phyloP scores from a whole-genome alignment of 2,113 vertebrate species.

The Neolamprologus devosi region DNA sequence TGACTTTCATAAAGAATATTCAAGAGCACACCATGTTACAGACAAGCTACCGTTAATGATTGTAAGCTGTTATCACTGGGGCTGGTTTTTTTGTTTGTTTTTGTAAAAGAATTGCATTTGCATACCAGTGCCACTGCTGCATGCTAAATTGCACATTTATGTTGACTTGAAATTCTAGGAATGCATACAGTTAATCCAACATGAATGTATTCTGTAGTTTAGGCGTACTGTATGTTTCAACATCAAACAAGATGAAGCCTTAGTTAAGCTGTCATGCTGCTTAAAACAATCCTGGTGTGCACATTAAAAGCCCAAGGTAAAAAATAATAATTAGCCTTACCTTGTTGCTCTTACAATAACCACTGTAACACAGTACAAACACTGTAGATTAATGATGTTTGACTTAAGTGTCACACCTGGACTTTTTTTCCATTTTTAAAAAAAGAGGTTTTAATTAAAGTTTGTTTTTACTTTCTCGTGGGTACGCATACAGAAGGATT shows the following conservation, averaged over 20 bases:
- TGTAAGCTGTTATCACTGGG: conserved; percentile 5
- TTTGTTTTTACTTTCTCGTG: neutral
- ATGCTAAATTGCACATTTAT: conserved; percentile 45
- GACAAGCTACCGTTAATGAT: neutral
- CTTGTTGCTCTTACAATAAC: neutral
- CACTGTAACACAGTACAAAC: neutral
- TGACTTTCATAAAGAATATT: neutral
- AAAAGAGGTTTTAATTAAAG: neutral
- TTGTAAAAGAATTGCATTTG: neutral
- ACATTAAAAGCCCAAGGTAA: conserved; percentile 24
- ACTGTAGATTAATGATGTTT: neutral
- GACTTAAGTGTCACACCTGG: neutral
- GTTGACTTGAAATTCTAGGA: neutral
- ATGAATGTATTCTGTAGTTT: conserved; percentile 24
- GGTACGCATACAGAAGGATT: neutral
- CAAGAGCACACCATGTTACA: neutral
- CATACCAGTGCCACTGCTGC: neutral
- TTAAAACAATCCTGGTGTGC: conserved; percentile 9
- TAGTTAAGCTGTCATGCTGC: neutral
- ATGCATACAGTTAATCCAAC: neutral
- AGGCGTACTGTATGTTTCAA: neutral
- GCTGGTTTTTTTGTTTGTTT: neutral
- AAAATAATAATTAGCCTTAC: neutral
- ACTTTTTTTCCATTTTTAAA: neutral
- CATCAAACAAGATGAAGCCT: neutral